Conservation (phyloP, 37 sponge, comb jelly and placozoan genomes). For the Halichondria panicea region DNA sequence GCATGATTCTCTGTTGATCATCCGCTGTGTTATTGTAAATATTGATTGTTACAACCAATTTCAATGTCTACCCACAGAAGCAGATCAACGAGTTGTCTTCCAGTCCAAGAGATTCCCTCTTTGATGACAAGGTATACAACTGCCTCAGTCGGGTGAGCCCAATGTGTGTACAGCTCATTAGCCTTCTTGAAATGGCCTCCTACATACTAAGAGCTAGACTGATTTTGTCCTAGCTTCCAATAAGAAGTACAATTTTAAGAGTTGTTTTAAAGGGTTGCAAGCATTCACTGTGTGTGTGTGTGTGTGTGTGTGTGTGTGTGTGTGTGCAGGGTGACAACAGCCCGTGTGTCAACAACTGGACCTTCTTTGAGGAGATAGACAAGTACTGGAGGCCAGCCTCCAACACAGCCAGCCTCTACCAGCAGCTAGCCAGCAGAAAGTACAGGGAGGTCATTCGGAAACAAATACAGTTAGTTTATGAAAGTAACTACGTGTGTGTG, state of each 20-base stretch:
- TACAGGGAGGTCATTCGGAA: slow-evolving; percentile 38
- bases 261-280: too few species aligned
- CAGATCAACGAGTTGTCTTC: neutral
- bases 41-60: neutral
- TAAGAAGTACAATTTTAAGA: neutral
- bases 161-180: neutral
- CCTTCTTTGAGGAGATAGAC: slow-evolving; percentile 45
- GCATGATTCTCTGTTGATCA: too few species aligned
- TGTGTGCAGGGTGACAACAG: slow-evolving; percentile 19
- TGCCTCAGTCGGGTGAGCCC: slow-evolving; percentile 1
- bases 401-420: slow-evolving; percentile 9
- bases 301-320: neutral
- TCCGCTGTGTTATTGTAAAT: too few species aligned
- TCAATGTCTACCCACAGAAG: neutral
- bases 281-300: too few species aligned
- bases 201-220: neutral
- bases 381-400: slow-evolving; percentile 50
- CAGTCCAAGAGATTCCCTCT: neutral
- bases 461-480: slow-evolving; percentile 22
- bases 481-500: neutral
- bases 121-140: slow-evolving; percentile 18
- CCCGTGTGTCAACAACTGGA: slow-evolving; percentile 31
- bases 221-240: neutral
- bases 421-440: slow-evolving; percentile 17
- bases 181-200: neutral